These are phyloP conservation scores for Axea sp. DNA, from an alignment of 2,888 invertebrate genomes.

Conservation along the genomic window DNA sequence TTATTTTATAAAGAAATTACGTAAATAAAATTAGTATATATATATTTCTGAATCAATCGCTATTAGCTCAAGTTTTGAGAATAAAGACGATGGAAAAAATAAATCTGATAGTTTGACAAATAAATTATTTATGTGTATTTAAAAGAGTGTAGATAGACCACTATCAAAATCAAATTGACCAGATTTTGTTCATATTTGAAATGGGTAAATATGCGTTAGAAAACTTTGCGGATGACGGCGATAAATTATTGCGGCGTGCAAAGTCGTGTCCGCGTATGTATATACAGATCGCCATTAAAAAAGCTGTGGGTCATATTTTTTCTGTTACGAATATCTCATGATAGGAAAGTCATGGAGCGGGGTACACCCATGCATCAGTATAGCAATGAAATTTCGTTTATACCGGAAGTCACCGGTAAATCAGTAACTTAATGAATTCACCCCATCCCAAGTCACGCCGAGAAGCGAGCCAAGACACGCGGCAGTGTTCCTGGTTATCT, in stretches of 20 bases:
- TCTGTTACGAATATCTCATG: slow-evolving; percentile 33
- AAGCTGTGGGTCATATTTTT: slow-evolving; percentile 42
- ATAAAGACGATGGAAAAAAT: too few relatives aligned
- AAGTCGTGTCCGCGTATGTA: slow-evolving; percentile 1
- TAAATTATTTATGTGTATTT: too few relatives aligned
- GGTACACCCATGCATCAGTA: slow-evolving; percentile 51
- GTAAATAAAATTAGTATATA: too few relatives aligned
- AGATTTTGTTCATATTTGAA: slow-evolving; percentile 17
- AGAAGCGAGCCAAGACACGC: slow-evolving; percentile 64
- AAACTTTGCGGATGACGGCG: slow-evolving; percentile 14
- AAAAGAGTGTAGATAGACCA: too few relatives aligned
- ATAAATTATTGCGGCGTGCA: slow-evolving; percentile 23
- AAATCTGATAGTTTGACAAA: too few relatives aligned
- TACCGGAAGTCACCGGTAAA: slow-evolving; percentile 77
- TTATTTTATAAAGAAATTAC: too few relatives aligned
- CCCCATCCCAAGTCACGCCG: slow-evolving; percentile 58
- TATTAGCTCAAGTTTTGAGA: too few relatives aligned
- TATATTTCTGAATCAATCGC: too few relatives aligned
- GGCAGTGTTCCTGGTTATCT: slow-evolving; percentile 71
- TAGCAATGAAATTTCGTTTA: slow-evolving; percentile 71
- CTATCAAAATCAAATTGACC: slow-evolving; percentile 37
- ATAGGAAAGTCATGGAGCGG: slow-evolving; percentile 38
- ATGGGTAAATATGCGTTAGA: slow-evolving; percentile 1
- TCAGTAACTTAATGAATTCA: slow-evolving; percentile 77
- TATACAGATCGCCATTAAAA: slow-evolving; percentile 36